Base-by-base conservation (phyloP, 2,113 vertebrate genomes). In the Daubentonia madagascariensis region DNA sequence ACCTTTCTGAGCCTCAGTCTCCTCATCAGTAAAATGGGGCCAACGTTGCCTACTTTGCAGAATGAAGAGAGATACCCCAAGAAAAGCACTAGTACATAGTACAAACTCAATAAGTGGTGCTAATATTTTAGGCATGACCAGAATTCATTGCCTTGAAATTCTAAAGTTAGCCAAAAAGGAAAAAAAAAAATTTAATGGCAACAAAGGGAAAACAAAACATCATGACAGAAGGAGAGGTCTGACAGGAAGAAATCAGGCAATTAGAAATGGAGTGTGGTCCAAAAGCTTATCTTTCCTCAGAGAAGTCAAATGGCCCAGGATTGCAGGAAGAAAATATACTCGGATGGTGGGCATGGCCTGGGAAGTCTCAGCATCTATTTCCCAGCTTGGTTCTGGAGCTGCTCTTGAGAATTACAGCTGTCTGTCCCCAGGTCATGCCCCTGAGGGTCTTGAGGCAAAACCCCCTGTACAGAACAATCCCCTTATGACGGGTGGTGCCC, bases 61-160 rank as follows among this genome's bases (percentile, higher is more conserved):
- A 76, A 84, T 30, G 17, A 61, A 73, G 85, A 25, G 45, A 9
- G 1, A 14, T 37, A 43, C 35, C 72, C n/a, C 28, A 65, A 37
- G 52, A 81, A 50, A 67, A 52, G 30, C 25, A 79, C 73, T 52
- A 59, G 3, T 48, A 63, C 20, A n/a, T 13, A 35, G 50, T 28
- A 70, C 40, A 68, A 67, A 63, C 76, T 68, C 67, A 79, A 5
- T n/a, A 37, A 85, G 52, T 30, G 50, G 86, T 57, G 35, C 57
- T 79, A 48, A 30, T 84, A 50, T 57, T 10, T 57, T 11, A 73
- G 17, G 35, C 18, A 52, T 30, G 30, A 59, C 37, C 37, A 59
- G 17, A 91, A 89, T 43, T 52, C 22, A 61, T 73, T 67, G 57
- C 50, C 63, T 91, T 75, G 57, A 89, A 83, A 91, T 37, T 90